Conservation (phyloP, 2,888 invertebrate genomes). For the Ernsta delagoae region DNA sequence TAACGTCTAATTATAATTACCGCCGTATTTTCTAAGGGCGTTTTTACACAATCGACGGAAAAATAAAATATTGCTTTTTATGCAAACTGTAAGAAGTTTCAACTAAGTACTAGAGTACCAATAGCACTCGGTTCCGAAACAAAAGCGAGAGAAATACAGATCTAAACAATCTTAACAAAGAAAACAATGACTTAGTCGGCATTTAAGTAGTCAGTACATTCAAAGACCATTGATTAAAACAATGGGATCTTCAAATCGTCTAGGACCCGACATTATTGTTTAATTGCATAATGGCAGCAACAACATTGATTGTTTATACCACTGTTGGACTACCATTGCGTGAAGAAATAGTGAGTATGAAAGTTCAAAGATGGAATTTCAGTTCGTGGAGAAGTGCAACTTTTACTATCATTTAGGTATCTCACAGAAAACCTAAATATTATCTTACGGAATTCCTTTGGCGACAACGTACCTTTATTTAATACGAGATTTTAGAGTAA, state of each 20-base stretch:
- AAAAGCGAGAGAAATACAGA: constrained; percentile 22
- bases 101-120: neutral
- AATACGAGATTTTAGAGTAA: too few species aligned
- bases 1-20: too few species aligned
- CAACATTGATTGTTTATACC: neutral
- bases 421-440: too few species aligned
- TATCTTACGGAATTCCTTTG: too few species aligned
- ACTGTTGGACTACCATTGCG: neutral
- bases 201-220: constrained; percentile 29
- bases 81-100: too few species aligned
- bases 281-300: constrained; percentile 23
- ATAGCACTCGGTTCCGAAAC: constrained; percentile 24
- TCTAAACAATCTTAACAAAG: constrained; percentile 24
- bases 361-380: neutral
- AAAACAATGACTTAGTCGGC: constrained; percentile 28
- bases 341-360: neutral
- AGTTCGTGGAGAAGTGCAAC: neutral
- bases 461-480: too few species aligned
- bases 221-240: constrained; percentile 28
- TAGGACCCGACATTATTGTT: constrained; percentile 27
- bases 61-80: too few species aligned
- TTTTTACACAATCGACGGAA: too few species aligned
- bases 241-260: constrained; percentile 24
- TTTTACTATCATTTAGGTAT: too few species aligned
- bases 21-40: too few species aligned